Evolutionary conservation across 1,140 invertebrate species (phyloP).

Genomic region (Battus philenor): DNA sequence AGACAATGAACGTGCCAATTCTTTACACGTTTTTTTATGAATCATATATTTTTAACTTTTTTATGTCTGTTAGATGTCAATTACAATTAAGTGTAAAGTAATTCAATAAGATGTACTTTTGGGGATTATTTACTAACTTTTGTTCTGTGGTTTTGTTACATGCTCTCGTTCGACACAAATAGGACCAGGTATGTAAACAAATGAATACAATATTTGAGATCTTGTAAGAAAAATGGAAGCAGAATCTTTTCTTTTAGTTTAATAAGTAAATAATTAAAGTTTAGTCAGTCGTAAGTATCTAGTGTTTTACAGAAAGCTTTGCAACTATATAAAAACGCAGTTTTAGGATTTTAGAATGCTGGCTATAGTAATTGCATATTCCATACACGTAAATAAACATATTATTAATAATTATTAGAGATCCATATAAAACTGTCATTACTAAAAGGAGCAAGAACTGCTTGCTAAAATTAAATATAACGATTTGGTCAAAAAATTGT

Average conservation of each 20-base stretch:
- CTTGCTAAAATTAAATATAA: not conserved
- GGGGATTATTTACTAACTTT: no score
- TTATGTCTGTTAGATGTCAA: no score
- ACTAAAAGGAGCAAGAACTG: no score
- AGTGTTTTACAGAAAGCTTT: slow-evolving; percentile 10
- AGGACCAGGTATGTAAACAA: slow-evolving; percentile 58
- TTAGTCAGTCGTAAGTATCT: slow-evolving; percentile 12
- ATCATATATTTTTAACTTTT: no score
- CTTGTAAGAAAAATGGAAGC: not conserved
- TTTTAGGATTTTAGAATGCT: slow-evolving; percentile 9
- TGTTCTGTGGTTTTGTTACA: slow-evolving; percentile 45
- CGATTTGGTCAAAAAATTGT: not conserved
- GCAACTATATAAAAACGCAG: slow-evolving; percentile 3
- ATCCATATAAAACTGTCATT: no score
- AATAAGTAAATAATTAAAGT: slow-evolving; percentile 1
- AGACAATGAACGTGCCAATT: slow-evolving; percentile 42
- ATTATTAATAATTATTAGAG: no score
- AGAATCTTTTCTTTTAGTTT: slow-evolving; percentile 2
- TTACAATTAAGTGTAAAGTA: no score
- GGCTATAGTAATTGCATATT: slow-evolving; percentile 12
- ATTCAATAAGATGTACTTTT: no score
- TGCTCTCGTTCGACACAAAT: slow-evolving; percentile 29
- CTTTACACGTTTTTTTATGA: slow-evolving; percentile 14
- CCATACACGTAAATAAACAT: no score
- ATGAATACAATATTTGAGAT: slow-evolving; percentile 5